phyloP scores from a whole-genome alignment of 1,140 invertebrate genomes.

The Euura saliciscinereae region DNA sequence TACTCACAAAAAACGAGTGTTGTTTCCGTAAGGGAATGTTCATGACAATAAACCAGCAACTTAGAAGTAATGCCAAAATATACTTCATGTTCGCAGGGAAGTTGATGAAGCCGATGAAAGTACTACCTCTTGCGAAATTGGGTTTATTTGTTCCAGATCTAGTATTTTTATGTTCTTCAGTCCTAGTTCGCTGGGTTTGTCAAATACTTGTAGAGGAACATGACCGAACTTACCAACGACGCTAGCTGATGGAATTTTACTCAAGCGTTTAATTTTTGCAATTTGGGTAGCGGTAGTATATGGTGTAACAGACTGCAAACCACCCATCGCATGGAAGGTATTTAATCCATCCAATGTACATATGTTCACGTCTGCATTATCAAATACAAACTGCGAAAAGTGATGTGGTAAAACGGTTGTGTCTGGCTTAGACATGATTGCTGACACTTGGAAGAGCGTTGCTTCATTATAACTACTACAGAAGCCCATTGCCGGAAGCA shows the following conservation, averaged over 20 bases:
- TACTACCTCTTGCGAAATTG: slow-evolving; percentile 6
- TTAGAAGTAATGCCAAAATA: no score
- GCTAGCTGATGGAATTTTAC: slow-evolving; percentile 3
- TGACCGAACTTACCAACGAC: not conserved
- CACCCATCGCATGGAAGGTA: slow-evolving; percentile 40
- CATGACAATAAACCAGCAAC: no score
- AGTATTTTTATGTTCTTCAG: slow-evolving; percentile 2
- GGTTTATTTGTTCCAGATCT: slow-evolving; percentile 6
- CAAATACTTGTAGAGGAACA: slow-evolving; percentile 5
- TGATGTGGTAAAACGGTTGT: slow-evolving; percentile 8
- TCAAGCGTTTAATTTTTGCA: slow-evolving; percentile 6
- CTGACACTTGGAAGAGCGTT: no score
- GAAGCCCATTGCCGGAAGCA: no score
- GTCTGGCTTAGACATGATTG: slow-evolving; percentile 8
- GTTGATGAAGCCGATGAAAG: no score
- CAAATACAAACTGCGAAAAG: slow-evolving; percentile 31
- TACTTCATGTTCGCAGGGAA: no score
- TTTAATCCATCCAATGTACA: slow-evolving; percentile 30
- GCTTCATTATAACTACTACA: no score
- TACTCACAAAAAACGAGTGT: no score
- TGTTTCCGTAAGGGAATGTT: no score
- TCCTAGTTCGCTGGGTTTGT: slow-evolving; percentile 5
- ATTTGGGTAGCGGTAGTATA: slow-evolving; percentile 8
- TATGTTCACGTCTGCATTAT: slow-evolving; percentile 40
- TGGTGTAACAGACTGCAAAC: slow-evolving; percentile 25